phyloP scores from a whole-genome alignment of 2,113 vertebrate genomes.

The Dicerorhinus sumatrensis region DNA sequence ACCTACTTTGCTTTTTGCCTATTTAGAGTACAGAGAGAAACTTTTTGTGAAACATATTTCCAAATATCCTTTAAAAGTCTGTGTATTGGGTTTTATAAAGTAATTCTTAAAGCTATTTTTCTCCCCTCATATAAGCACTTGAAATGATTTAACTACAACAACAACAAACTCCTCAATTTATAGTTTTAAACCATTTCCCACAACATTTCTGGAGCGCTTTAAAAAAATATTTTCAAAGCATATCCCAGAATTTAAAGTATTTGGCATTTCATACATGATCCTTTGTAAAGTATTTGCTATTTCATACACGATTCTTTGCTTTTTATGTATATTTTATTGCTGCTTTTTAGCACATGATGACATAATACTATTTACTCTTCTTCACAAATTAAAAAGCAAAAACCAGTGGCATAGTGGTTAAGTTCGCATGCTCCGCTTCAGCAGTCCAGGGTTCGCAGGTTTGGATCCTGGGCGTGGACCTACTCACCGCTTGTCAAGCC shows the following conservation, averaged over 20 bases:
- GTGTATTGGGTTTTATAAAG: neutral
- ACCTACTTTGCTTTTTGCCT: neutral
- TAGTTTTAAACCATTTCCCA: neutral
- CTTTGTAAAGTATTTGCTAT: neutral
- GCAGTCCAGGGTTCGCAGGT: too few relatives aligned
- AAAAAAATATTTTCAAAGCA: neutral
- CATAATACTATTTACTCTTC: neutral
- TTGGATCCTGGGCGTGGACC: too few relatives aligned
- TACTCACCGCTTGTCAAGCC: too few relatives aligned
- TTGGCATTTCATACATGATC: neutral
- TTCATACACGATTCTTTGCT: neutral
- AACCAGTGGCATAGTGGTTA: neutral
- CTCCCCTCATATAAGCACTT: neutral
- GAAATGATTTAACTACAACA: neutral
- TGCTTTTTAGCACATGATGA: neutral
- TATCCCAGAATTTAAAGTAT: neutral
- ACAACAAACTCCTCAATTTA: neutral
- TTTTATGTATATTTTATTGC: neutral
- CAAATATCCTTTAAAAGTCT: slow-evolving; percentile 1
- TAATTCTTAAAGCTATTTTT: neutral
- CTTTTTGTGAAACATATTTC: neutral
- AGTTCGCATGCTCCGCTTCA: too few relatives aligned
- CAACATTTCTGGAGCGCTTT: neutral
- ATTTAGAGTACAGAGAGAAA: neutral
- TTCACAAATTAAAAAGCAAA: neutral